Base-by-base conservation (phyloP, 37 sponge, comb jelly and placozoan species). In the Oopsacas minuta region DNA sequence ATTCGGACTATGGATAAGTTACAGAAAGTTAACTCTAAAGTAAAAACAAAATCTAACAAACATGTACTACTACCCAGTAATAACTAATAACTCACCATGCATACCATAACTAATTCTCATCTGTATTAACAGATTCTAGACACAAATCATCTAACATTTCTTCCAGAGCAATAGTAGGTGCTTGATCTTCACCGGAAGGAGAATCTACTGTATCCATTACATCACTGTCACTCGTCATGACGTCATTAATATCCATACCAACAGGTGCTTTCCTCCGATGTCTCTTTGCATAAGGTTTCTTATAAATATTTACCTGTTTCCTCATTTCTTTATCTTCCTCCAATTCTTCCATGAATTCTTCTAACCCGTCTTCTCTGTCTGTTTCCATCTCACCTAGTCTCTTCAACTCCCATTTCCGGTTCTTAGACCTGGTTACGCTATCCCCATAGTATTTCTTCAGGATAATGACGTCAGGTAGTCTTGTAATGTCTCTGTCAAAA, bases 371-470 rank as follows among this genome's bases (percentile, higher is more conserved):
- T n/a, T 36, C 37, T 36, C 49, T 20, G 38, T 37, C 5, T 15
- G 20, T 25, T 37, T 85, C 52, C 28, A 39, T 69, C 25, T 83
- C 83, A 83, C 82, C 37, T 75, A 97, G 85, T 36, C 81, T 82
- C 85, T 91, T 90, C 82, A 97, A 87, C 83, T 95, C 51, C 95
- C 96, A 97, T 84, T 92, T 94, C 7, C 99, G 87, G 0, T 86
- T 53, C 84, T 88, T 86, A 53, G 86, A 87, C 42, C 99, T 69
- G 81, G 89, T 94, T 51, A 53, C 75, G 85, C 90, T 89, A 83
- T 97, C 94, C 3, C 92, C 95, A 84, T 90, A 97, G 32, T 83
- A 84, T 91, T 97, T 97, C 90, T 95, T 94, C 20, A 97, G 94
- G 39, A 97, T 83, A 10, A 97, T 39, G 90, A 93, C 53, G 36